Conservation (phyloP, 2,113 vertebrate species). For the Datnioides undecimradiatus region DNA sequence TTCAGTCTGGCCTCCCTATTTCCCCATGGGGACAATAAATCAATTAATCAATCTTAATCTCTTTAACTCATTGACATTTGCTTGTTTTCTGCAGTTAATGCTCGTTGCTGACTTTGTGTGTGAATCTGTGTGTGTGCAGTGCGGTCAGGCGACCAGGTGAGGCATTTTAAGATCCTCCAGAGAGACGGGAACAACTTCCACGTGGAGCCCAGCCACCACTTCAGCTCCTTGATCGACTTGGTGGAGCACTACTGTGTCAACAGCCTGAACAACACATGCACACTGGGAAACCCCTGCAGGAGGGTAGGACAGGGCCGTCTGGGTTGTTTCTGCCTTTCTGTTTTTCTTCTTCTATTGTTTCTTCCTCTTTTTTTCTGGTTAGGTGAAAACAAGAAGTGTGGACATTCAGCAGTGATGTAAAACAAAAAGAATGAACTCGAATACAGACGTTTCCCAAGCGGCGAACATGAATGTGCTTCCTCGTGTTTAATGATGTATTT, state of each 20-base stretch:
- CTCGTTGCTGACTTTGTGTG: not conserved
- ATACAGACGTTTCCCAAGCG: not conserved
- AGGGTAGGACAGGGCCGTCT: slow-evolving; percentile 73
- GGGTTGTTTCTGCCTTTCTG: not conserved
- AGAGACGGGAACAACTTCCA: slow-evolving; percentile 8
- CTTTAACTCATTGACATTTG: no score
- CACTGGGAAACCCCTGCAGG: slow-evolving; percentile 78
- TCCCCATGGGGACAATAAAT: no score
- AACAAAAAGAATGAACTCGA: not conserved
- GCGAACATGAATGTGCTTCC: not conserved
- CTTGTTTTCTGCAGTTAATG: no score
- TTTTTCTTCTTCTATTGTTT: not conserved
- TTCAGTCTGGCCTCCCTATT: no score
- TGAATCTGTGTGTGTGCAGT: slow-evolving; percentile 62
- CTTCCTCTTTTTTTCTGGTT: not conserved
- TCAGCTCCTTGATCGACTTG: slow-evolving; percentile 78
- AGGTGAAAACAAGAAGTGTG: slow-evolving; percentile 4
- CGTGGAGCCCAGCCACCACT: slow-evolving; percentile 65
- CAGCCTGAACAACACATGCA: slow-evolving; percentile 56
- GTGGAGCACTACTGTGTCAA: slow-evolving; percentile 78
- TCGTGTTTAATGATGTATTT: no score
- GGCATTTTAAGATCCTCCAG: slow-evolving; percentile 85
- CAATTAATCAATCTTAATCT: no score
- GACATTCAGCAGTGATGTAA: not conserved
- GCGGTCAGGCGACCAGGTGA: slow-evolving; percentile 54